Evolutionary conservation across 1,140 invertebrate species (phyloP).

Genomic region (Saccostrea echinata): DNA sequence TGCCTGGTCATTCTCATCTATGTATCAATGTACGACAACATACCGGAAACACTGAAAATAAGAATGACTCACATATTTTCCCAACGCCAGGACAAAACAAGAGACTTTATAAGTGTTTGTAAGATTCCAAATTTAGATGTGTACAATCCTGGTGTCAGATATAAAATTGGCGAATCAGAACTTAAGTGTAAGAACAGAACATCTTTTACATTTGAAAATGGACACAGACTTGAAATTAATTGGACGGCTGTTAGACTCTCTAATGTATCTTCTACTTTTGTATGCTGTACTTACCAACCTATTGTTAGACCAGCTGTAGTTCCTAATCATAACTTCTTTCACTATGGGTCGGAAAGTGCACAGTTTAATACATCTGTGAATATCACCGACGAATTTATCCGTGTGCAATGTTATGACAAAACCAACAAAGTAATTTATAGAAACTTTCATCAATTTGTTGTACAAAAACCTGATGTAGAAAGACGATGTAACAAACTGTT

Average conservation of each 20-base stretch:
- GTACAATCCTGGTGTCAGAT: too few relatives aligned
- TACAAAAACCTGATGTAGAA: slow-evolving; percentile 77
- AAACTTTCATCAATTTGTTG: slow-evolving; percentile 80
- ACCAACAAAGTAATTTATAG: slow-evolving; percentile 73
- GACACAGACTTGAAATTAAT: slow-evolving; percentile 70
- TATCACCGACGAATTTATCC: slow-evolving; percentile 71
- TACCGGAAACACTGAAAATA: too few relatives aligned
- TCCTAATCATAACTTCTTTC: slow-evolving; percentile 58
- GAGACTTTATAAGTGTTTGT: too few relatives aligned
- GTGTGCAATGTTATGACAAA: slow-evolving; percentile 71
- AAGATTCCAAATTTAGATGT: too few relatives aligned
- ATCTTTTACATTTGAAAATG: slow-evolving; percentile 74
- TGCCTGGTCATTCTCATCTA: too few relatives aligned
- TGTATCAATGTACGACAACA: too few relatives aligned
- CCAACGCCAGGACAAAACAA: too few relatives aligned
- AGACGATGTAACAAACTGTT: slow-evolving; percentile 56
- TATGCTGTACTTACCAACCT: slow-evolving; percentile 73
- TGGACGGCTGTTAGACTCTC: slow-evolving; percentile 58
- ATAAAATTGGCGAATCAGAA: too few relatives aligned
- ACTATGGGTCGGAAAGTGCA: slow-evolving; percentile 42
- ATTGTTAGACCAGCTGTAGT: slow-evolving; percentile 70
- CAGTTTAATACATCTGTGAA: slow-evolving; percentile 52
- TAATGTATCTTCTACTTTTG: slow-evolving; percentile 67
- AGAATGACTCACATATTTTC: too few relatives aligned
- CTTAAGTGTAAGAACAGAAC: slow-evolving; percentile 80